Conservation (phyloP, 2,113 vertebrate species). For the Neolamprologus sp. region DNA sequence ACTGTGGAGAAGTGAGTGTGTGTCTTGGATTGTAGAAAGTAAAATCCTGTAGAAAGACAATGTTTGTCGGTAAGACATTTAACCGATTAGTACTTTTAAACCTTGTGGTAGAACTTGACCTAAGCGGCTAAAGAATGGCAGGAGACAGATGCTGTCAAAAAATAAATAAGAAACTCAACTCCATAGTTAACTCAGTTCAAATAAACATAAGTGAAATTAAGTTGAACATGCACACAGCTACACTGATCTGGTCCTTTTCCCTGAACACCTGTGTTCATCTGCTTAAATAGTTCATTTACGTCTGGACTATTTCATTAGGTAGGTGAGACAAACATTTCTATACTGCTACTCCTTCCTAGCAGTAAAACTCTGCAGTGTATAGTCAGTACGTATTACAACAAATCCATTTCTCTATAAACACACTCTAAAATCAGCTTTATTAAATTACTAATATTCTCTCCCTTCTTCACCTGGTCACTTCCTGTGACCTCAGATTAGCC, state of each 20-base stretch:
- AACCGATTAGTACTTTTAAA: background rate
- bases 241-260: background rate
- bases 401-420: background rate
- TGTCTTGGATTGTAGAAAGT: fast-evolving
- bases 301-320: background rate
- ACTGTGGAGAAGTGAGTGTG: background rate
- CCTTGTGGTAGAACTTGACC: fast-evolving
- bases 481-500: background rate
- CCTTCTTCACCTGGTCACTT: background rate
- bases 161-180: background rate
- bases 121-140: background rate
- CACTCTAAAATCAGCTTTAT: background rate
- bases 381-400: background rate
- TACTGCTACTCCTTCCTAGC: background rate
- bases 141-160: background rate
- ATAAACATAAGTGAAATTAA: background rate
- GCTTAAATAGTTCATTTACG: background rate
- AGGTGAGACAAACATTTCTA: background rate
- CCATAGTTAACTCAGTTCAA: background rate
- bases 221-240: background rate
- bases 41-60: background rate
- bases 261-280: background rate
- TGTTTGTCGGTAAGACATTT: background rate
- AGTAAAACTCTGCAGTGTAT: background rate
- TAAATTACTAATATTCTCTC: background rate